phyloP scores from a whole-genome alignment of 2,888 invertebrate species.

The Polietes domitor region DNA sequence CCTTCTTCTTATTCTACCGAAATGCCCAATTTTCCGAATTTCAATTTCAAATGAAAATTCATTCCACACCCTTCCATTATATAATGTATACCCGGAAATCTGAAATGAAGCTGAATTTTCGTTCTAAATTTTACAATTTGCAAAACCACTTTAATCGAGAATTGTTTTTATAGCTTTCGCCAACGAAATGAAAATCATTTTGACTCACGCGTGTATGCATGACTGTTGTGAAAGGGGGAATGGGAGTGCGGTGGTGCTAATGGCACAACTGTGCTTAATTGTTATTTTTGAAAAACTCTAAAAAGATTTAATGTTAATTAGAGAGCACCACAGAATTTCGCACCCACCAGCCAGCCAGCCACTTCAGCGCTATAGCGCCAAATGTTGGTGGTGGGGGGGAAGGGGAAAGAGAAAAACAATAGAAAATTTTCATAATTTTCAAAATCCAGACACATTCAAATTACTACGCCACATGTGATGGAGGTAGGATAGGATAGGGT shows the following conservation, averaged over 20 bases:
- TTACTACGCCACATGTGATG: background rate
- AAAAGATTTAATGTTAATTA: conserved; percentile 37
- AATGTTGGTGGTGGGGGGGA: background rate
- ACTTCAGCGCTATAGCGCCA: background rate
- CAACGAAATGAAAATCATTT: conserved; percentile 1
- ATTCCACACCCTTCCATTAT: too few species aligned
- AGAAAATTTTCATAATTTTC: background rate
- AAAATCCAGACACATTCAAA: background rate
- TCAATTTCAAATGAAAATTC: too few species aligned
- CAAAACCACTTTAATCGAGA: conserved; percentile 29
- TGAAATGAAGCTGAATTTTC: background rate
- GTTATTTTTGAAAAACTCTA: conserved; percentile 31
- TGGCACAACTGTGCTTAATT: conserved; percentile 40
- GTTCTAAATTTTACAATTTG: conserved; percentile 10
- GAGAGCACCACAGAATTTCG: background rate
- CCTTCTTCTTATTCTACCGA: too few species aligned
- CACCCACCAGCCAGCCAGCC: background rate
- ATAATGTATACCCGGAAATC: background rate
- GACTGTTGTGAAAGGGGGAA: background rate
- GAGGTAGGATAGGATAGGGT: background rate
- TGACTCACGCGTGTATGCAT: background rate
- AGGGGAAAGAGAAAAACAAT: background rate
- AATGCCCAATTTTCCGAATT: too few species aligned
- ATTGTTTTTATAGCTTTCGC: conserved; percentile 22
- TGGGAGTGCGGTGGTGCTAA: conserved; percentile 24